A percentile compares a stretch with the other conserved stretches of the same genome.
phyloP scores from a whole-genome alignment of 2,797 vertebrate species.

The Lophius americanus region DNA sequence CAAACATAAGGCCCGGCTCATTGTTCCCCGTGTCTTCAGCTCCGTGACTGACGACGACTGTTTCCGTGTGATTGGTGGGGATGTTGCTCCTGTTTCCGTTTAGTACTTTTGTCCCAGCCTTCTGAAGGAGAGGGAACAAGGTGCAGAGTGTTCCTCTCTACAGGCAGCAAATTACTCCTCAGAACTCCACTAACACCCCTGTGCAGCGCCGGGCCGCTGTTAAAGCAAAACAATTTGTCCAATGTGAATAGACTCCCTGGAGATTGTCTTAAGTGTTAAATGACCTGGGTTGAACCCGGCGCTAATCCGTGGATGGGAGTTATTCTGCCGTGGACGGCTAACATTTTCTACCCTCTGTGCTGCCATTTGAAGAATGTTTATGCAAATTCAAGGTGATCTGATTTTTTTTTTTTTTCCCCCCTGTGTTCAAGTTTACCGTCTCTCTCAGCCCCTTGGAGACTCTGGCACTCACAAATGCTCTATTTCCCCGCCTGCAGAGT shows the following conservation, averaged over 20 bases:
- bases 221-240: slow-evolving; percentile 83
- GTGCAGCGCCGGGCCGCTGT: slow-evolving; percentile 67
- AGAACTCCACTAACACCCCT: slow-evolving; percentile 67
- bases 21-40: slow-evolving; percentile 56
- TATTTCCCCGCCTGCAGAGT: slow-evolving; percentile 21
- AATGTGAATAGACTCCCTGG: slow-evolving; percentile 77
- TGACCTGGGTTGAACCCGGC: slow-evolving; percentile 79
- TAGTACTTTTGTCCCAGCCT: slow-evolving; percentile 60
- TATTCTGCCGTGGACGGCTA: slow-evolving; percentile 74
- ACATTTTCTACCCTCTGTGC: slow-evolving; percentile 70
- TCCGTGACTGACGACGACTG: slow-evolving; percentile 49
- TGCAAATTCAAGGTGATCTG: slow-evolving; percentile 86
- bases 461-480: slow-evolving; percentile 57
- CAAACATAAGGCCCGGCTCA: slow-evolving; percentile 43
- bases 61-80: slow-evolving; percentile 73
- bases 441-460: slow-evolving; percentile 67
- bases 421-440: slow-evolving; percentile 74
- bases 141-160: slow-evolving; percentile 73
- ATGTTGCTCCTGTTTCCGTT: slow-evolving; percentile 64
- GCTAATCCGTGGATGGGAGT: slow-evolving; percentile 78
- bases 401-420: slow-evolving; percentile 62
- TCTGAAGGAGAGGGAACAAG: slow-evolving; percentile 56
- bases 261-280: slow-evolving; percentile 83
- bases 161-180: slow-evolving; percentile 80
- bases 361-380: slow-evolving; percentile 81